A percentile compares a stretch with the other conserved stretches of the same genome.
Conservation (phyloP, 2,797 vertebrate species). For the Channallabes apus region DNA sequence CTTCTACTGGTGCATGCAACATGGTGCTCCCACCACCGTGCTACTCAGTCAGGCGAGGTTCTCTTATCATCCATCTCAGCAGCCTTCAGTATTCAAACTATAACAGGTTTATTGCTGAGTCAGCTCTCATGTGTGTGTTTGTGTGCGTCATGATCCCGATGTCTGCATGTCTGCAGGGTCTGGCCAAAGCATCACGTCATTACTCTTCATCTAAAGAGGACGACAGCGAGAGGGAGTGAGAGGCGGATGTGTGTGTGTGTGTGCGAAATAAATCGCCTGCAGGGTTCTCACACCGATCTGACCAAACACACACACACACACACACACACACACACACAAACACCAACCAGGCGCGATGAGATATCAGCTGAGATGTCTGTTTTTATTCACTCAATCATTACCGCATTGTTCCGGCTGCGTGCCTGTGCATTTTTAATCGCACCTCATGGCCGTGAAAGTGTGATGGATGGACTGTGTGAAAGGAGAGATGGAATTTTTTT, state of each 20-base stretch:
- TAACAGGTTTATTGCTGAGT: conserved; percentile 45
- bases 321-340: conserved; percentile 3
- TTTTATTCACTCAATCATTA: conserved; percentile 52
- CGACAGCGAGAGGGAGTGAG: conserved; percentile 38
- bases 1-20: no score
- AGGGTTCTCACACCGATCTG: conserved; percentile 46
- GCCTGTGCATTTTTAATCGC: conserved; percentile 51
- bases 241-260: conserved; percentile 17
- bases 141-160: conserved; percentile 38
- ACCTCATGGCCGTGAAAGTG: conserved; percentile 40
- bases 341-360: conserved; percentile 5
- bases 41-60: not conserved
- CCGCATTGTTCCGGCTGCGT: conserved; percentile 32
- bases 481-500: not conserved
- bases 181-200: conserved; percentile 53
- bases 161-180: conserved; percentile 55
- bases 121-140: conserved; percentile 52
- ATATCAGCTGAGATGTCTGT: conserved; percentile 50
- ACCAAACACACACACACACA: conserved; percentile 24
- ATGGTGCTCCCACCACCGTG: conserved; percentile 8
- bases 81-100: not conserved
- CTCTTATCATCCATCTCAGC: not conserved
- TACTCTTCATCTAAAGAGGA: conserved; percentile 65
- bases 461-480: conserved; percentile 19
- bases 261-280: conserved; percentile 54